Conservation (phyloP, 2,888 invertebrate species). For the Aphelenchoides bicaudatus region DNA sequence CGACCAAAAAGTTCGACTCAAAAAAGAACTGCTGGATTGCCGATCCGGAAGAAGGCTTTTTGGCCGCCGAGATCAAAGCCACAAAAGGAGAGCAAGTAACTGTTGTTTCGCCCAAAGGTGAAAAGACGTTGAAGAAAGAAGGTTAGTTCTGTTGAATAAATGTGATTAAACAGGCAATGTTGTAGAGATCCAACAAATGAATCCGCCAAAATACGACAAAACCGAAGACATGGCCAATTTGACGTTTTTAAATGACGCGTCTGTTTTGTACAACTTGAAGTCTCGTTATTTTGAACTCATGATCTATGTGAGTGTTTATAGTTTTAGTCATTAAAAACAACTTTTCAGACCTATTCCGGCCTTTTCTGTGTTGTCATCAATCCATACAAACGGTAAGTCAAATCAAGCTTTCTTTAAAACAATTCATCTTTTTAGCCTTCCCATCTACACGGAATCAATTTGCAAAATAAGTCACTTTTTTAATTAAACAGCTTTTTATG, state of each 20-base stretch:
- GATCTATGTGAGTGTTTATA: constrained; percentile 62
- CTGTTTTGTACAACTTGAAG: constrained; percentile 89
- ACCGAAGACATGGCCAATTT: constrained; percentile 64
- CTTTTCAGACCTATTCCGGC: constrained; percentile 57
- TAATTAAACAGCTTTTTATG: no score
- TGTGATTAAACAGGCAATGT: constrained; percentile 58
- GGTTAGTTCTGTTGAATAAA: not conserved
- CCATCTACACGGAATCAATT: constrained; percentile 58
- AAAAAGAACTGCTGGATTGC: constrained; percentile 99
- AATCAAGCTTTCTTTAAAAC: no score
- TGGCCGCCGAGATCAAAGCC: constrained; percentile 92
- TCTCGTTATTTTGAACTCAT: constrained; percentile 67
- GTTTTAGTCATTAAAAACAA: constrained; percentile 23
- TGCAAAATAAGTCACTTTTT: no score
- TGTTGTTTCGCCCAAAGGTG: constrained; percentile 65
- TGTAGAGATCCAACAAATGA: constrained; percentile 73
- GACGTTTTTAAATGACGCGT: constrained; percentile 83
- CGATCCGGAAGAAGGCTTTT: constrained; percentile 88
- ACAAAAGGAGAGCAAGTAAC: constrained; percentile 95
- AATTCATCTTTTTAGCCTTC: constrained; percentile 33
- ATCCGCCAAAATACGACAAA: constrained; percentile 98
- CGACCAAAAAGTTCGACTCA: constrained; percentile 70
- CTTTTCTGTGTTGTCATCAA: constrained; percentile 60
- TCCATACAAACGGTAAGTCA: constrained; percentile 59
- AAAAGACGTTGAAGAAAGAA: no score